phyloP scores from a whole-genome alignment of 2,113 vertebrate species.

The Amphiprion percula region DNA sequence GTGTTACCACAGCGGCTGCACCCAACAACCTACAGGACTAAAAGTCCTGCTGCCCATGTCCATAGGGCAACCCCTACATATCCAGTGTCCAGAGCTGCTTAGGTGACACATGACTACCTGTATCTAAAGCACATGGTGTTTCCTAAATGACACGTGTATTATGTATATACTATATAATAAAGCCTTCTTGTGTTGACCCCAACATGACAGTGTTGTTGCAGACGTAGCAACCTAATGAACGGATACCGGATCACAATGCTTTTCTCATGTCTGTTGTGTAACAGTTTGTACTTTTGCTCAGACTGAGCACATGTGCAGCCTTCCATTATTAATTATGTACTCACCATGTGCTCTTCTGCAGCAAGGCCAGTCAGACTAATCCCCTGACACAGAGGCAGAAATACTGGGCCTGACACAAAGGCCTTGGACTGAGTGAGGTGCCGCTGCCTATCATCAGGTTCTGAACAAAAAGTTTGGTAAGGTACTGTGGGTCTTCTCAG shows the following conservation, averaged over 20 bases:
- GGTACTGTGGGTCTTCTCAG: conserved; percentile 12
- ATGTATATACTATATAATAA: not conserved
- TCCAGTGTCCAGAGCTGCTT: too few relatives aligned
- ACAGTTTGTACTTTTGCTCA: conserved; percentile 50
- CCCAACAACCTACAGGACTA: too few relatives aligned
- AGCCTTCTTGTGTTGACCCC: not conserved
- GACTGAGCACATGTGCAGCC: conserved; percentile 44
- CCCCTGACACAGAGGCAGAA: conserved; percentile 54
- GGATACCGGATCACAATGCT: conserved; percentile 1
- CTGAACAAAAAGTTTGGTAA: conserved; percentile 28
- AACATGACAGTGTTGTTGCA: not conserved
- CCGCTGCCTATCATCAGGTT: conserved; percentile 27
- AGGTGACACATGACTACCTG: too few relatives aligned
- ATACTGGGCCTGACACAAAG: conserved; percentile 43
- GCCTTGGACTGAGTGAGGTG: conserved; percentile 27
- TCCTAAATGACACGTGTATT: too few relatives aligned
- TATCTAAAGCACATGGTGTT: too few relatives aligned
- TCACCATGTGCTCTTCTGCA: conserved; percentile 56
- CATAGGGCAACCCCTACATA: too few relatives aligned
- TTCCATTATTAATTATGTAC: conserved; percentile 76
- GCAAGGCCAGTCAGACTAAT: conserved; percentile 60
- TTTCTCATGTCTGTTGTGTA: conserved; percentile 36
- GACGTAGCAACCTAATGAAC: conserved; percentile 6
- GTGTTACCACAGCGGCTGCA: too few relatives aligned
- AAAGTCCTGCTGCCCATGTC: too few relatives aligned